Base-by-base conservation (phyloP, 37 sponge, comb jelly and placozoan genomes). In the Crambe crambe region DNA sequence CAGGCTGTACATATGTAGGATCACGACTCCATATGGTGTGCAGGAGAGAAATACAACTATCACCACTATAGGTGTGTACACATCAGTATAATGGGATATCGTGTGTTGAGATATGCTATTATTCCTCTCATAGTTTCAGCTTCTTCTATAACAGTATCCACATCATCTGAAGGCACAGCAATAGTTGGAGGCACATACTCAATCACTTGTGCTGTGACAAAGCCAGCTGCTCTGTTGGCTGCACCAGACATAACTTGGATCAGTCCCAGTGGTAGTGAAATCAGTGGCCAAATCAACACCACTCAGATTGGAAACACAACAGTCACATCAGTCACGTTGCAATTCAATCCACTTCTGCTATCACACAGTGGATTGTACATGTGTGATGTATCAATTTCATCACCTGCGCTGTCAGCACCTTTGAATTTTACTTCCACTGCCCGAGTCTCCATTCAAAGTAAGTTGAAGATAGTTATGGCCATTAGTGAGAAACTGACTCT, bases 301-400 rank as follows among this genome's bases (percentile, higher is more conserved):
- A 68, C 69, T 10, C 20, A 68, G 9, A 32, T 32, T 68, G 69
- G 31, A 36, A 68, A 18, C 69, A 68, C 69, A 68, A 34, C 36
- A 35, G 9, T 68, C 39, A 10, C 9, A 10, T 68, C 69, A 10
- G 69, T 17, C 6, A 37, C 5, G 20, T 4, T 68, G 36, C 2
- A 4, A 68, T 34, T 72, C 21, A 43, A 42, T 43, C 73, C 73
- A 17, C 73, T 72, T 3, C 47, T 30, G 73, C 3, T 25, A 43
- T 72, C 73, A n/a, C 25, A 72, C 41, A 43, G 54, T 43, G 73
- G 73, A 41, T 22, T 23, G 8, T 72, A 72, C 54, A 72, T 26
- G 5, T 72, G 73, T 23, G 47, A 25, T 5, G 73, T 43, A 27
- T 44, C 54, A 22, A 27, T 72, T 3, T n/a, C 54, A 42, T 22